A percentile compares a stretch with the other conserved stretches of the same genome.
Conservation (phyloP, 2,113 vertebrate species). For the Perccottus glenii region DNA sequence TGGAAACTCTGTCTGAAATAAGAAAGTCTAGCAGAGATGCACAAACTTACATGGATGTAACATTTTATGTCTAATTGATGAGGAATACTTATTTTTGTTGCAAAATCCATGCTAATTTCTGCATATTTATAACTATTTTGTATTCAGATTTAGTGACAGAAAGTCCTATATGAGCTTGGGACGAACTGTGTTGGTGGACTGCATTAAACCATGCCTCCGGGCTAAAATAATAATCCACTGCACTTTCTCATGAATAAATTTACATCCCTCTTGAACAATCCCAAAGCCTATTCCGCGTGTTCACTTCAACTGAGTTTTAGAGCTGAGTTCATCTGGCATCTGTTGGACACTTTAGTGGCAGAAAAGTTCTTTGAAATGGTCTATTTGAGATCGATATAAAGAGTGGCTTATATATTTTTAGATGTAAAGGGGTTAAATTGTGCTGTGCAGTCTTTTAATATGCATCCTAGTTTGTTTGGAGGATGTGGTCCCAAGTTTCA, state of each 20-base stretch:
- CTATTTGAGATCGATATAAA: too few relatives aligned
- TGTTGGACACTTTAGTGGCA: background rate
- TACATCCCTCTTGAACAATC: slow-evolving; percentile 34
- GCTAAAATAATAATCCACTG: slow-evolving; percentile 49
- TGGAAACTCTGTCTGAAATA: too few relatives aligned
- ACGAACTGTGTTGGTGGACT: slow-evolving; percentile 22
- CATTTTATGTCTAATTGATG: too few relatives aligned
- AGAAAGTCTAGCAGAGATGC: too few relatives aligned
- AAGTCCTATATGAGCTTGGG: slow-evolving; percentile 18
- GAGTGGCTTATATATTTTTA: background rate
- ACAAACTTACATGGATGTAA: too few relatives aligned
- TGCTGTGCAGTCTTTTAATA: background rate
- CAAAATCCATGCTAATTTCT: too few relatives aligned
- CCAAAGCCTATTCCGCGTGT: slow-evolving; percentile 24
- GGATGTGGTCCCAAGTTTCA: too few relatives aligned
- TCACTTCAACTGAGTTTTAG: slow-evolving; percentile 2
- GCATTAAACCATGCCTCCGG: slow-evolving; percentile 25
- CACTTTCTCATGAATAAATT: slow-evolving; percentile 69
- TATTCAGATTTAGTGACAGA: slow-evolving; percentile 14
- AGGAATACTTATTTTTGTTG: too few relatives aligned
- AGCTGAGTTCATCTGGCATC: slow-evolving; percentile 11
- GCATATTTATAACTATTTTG: slow-evolving; percentile 9
- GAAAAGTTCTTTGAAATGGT: background rate
- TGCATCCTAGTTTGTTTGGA: too few relatives aligned
- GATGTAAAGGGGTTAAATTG: background rate